Evolutionary conservation across 2,888 invertebrate genomes (phyloP).

Genomic region (Xestia rhomboidea): DNA sequence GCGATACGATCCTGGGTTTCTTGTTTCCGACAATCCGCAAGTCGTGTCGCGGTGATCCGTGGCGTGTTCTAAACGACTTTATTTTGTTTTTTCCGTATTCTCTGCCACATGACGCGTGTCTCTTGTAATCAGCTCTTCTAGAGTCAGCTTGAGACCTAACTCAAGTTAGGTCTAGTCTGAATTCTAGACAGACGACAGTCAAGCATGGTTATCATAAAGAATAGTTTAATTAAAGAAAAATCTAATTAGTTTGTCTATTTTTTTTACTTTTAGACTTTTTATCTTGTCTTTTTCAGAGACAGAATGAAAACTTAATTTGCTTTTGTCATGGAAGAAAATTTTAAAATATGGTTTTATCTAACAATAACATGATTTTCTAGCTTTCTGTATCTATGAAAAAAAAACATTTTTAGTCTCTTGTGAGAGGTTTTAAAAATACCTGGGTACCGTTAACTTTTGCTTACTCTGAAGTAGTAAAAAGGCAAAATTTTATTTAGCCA

Average conservation of each 20-base stretch:
- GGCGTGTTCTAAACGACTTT: background rate
- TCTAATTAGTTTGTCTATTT: background rate
- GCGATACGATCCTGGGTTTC: background rate
- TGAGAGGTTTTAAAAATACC: constrained; percentile 1
- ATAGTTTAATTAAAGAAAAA: background rate
- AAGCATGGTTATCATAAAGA: background rate
- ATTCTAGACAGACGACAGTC: background rate
- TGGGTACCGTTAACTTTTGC: background rate
- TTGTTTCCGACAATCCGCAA: background rate
- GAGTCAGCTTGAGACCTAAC: background rate
- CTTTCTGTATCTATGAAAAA: background rate
- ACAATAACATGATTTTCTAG: background rate
- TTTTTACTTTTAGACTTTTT: background rate
- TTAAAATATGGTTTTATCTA: background rate
- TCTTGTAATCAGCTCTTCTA: background rate
- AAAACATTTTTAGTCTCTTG: too few species aligned
- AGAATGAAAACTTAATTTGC: constrained; percentile 1
- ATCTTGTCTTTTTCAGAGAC: constrained; percentile 14
- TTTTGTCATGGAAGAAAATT: background rate
- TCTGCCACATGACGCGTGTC: background rate
- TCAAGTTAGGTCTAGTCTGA: background rate
- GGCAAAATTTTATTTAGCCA: constrained; percentile 30
- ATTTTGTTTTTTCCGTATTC: background rate
- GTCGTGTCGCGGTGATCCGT: background rate
- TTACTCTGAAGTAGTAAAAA: constrained; percentile 27